Conservation (phyloP, 2,113 vertebrate species). For the Anhinga rufa region DNA sequence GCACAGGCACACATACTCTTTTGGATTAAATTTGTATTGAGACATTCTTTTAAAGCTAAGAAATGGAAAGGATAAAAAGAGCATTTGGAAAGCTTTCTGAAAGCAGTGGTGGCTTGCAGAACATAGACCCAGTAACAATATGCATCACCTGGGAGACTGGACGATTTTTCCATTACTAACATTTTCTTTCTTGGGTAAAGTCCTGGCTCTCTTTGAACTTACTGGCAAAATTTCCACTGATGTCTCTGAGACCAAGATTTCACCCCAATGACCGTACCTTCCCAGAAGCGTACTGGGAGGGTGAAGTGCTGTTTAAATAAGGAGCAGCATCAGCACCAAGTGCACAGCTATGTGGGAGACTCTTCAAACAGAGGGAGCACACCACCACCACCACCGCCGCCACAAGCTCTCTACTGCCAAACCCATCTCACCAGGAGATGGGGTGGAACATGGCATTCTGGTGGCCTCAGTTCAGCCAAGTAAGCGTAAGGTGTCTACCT, state of each 20-base stretch:
- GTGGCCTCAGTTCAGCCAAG: not conserved
- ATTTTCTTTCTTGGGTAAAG: not conserved
- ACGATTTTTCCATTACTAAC: not conserved
- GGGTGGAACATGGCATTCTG: not conserved
- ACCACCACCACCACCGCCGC: not conserved
- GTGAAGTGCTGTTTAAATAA: not conserved
- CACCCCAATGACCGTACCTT: not conserved
- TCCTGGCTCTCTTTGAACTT: not conserved
- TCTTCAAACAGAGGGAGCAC: not conserved
- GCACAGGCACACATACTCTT: not conserved
- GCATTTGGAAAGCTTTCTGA: not conserved
- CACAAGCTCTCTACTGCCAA: not conserved
- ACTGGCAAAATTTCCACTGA: not conserved
- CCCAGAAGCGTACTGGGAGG: not conserved
- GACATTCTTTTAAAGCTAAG: not conserved
- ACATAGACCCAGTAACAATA: not conserved
- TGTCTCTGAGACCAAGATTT: not conserved
- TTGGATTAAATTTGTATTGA: not conserved
- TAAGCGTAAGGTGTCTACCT: not conserved
- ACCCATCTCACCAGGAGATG: not conserved
- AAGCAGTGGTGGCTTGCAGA: not conserved
- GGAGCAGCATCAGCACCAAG: not conserved
- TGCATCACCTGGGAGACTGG: not conserved
- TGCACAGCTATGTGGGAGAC: rapidly evolving
- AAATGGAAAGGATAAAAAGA: not conserved